Evolutionary conservation across 2,113 vertebrate genomes (phyloP).

Genomic region (Tichodroma muraria): DNA sequence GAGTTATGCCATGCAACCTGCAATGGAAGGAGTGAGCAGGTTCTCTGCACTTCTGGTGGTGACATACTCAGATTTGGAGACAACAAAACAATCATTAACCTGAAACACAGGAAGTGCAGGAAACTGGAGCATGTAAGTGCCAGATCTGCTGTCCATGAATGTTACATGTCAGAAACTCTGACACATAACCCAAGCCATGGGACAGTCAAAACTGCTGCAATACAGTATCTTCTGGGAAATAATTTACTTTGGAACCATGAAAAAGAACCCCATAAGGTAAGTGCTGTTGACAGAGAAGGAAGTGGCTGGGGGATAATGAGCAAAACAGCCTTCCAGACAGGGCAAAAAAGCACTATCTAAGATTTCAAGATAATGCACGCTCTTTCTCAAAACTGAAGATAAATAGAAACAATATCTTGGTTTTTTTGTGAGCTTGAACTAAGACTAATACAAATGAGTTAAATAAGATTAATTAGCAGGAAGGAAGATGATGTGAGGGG

Average conservation of each 20-base stretch:
- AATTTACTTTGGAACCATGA: not conserved
- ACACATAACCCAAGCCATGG: not conserved
- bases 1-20: not conserved
- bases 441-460: not conserved
- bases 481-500: not conserved
- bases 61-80: not conserved
- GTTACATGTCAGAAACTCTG: not conserved
- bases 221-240: not conserved
- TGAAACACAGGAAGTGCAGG: not conserved
- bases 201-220: not conserved
- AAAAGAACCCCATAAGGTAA: not conserved
- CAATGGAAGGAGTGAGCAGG: rapidly evolving
- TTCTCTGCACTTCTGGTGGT: not conserved
- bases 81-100: not conserved
- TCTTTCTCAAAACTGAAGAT: not conserved
- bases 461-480: not conserved
- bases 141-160: not conserved
- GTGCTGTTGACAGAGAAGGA: not conserved
- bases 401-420: not conserved
- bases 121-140: not conserved
- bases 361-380: not conserved
- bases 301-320: not conserved
- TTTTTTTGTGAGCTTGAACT: not conserved
- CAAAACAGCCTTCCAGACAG: not conserved
- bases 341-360: not conserved